Base-by-base conservation (phyloP, 2,888 invertebrate species). In the Byasa hedistus region DNA sequence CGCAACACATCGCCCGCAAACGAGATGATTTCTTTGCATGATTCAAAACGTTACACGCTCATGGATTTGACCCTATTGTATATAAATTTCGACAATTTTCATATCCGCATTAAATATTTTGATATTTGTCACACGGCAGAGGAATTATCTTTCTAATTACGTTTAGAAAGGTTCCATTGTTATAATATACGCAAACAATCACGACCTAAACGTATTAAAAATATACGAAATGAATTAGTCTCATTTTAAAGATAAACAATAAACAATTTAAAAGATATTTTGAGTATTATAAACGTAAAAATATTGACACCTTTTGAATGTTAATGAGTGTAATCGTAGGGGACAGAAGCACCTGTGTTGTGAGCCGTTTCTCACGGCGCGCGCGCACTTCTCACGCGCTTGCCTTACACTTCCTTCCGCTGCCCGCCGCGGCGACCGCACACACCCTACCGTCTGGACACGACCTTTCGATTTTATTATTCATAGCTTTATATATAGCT, bases 401-500 rank as follows among this genome's bases (percentile, higher is more conserved):
- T 86, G 83, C 77, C 86, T 91, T 91, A 87, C 91, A 82, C 85
- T 91, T 91, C 91, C 91, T 91, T 91, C 91, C 91, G 86, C 82
- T 77, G 70, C 75, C 69, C 73, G 73, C 72, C 72, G 72, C 67
- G 64, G 56, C 68, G 69, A 66, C 66, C 67, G 61, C 68, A 67
- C 72, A n/a, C n/a, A 15, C 57, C 62, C 44, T 27, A 39, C 39
- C 75, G 80, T 78, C 77, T 76, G 77, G 81, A 80, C 79, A 75
- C 64, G 66, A 66, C 70, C 73, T 81, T 76, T 82, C 77, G 78
- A 80, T 84, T 83, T 81, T 75, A 39, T 57, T 39, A 10, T 39
- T 39, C 15, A 39, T 39, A 39, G 15, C 7, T 39, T 39, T 39
- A 39, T 39, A 39, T 17, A 48, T 15, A 48, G 48, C 48, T 48